These are phyloP conservation scores for Cotesia typhae DNA, from an alignment of 1,140 invertebrate species.

Conservation along the genomic window DNA sequence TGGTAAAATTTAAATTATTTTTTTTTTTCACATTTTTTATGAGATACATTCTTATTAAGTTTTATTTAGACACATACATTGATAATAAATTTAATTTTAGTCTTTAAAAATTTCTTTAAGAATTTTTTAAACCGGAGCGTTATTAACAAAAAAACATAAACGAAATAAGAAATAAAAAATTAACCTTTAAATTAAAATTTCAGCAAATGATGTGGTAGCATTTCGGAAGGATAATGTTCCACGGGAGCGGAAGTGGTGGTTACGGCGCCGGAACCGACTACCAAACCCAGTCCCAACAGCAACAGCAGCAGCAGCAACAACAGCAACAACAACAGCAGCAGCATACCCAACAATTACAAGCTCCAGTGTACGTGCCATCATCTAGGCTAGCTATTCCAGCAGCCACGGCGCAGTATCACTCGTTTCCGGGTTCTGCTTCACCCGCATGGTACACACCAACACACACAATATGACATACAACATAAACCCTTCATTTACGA, in stretches of 20 bases:
- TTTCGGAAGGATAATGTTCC: slow-evolving; percentile 60
- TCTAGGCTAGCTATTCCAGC: slow-evolving; percentile 60
- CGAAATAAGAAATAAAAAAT: neutral
- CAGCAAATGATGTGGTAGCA: slow-evolving; percentile 52
- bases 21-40: no score
- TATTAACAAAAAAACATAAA: no score
- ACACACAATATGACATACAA: neutral
- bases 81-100: no score
- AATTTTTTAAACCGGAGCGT: no score
- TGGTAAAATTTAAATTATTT: no score
- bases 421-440: slow-evolving; percentile 59
- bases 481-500: neutral
- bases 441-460: slow-evolving; percentile 56
- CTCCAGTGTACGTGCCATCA: slow-evolving; percentile 63
- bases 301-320: slow-evolving; percentile 57
- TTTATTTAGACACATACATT: no score
- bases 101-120: no score
- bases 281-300: slow-evolving; percentile 50
- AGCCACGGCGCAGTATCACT: slow-evolving; percentile 61
- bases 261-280: slow-evolving; percentile 63
- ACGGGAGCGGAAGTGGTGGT: slow-evolving; percentile 62
- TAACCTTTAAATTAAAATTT: slow-evolving; percentile 6
- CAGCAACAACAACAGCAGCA: slow-evolving; percentile 61
- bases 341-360: slow-evolving; percentile 58
- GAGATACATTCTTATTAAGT: no score